Base-by-base conservation (phyloP, 2,113 vertebrate genomes). In the Varanus komodoensis region DNA sequence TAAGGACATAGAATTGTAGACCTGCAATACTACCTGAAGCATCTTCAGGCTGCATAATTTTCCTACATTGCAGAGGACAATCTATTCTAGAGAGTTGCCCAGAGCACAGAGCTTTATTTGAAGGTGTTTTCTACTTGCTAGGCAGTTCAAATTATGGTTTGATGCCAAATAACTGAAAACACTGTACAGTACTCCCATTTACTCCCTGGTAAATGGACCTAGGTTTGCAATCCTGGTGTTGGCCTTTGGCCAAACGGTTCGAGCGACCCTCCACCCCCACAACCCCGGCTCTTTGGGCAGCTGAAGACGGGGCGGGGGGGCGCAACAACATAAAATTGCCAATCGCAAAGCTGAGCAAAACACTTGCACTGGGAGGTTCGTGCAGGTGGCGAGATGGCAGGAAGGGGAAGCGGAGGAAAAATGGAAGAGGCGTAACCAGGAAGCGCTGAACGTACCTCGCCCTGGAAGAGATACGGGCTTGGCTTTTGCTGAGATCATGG, bases 401-500 rank as follows among this genome's bases (percentile, higher is more conserved):
- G n/a, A 82, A 29, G 79, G 71, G 69, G 80, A 6, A 27, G 68
- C 25, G 29, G 44, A 19, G 9, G 77, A 6, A 27, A 4, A 12
- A 67, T 1, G 8, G 84, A 48, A 25, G 9, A 9, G 77, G 48
- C 80, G 86, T 8, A 17, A 50, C 52, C 54, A 48, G 87, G 64
- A 69, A 75, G 15, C 52, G 1, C 34, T 2, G 52, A 1, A 64
- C 77, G 52, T 7, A 1, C 25, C 1, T 3, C 2, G 67, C 50
- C 67, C 25, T 34, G 27, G 83, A 71, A 84, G 14, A 71, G 23
- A 61, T 0, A 48, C 54, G 69, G 77, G 1, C 1, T 11, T 1
- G 48, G 7, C 54, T 25, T 23, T n/a, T 6, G 50, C 4, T 21
- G n/a, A 6, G 81, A n/a, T 50, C 48, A 97, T 97, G 97, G 84